Evolutionary conservation across 1,140 invertebrate species (phyloP), one percentile per base, ranked within the genome.

Genomic region (Diuraphis noxia): DNA sequence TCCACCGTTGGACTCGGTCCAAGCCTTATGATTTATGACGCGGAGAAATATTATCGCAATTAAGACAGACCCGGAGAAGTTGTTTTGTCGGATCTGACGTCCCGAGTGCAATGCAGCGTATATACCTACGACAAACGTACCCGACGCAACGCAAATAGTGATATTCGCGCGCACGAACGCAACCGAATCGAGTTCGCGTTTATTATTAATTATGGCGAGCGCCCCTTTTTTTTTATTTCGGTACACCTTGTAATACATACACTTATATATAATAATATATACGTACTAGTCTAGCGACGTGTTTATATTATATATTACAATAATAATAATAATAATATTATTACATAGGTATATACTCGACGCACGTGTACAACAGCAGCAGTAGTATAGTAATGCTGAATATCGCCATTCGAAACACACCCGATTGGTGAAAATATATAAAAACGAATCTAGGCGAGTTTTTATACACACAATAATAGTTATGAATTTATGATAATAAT

Each of bases 31-130:
- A 90, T 90, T 90, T 90, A 90, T 38, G 17, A 81, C 43, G 23
- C 63, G 41, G n/a, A 90, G 88, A 90, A 90, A 90, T 90, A 90
- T 90, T 90, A 90, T 90, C 72, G 88, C 88, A 81, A 90, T 90
- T 81, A 81, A 81, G 88, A 90, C 88, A 72, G 72, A 81, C 40
- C 43, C 43, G 41, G 88, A 81, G 88, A 90, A 90, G 88, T 90
- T 81, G 88, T 81, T 90, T 90, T 90, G 88, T 81, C 88, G 88
- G 41, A 13, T 81, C 46, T 90, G 88, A 90, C 88, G n/a, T 90
- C 40, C n/a, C 72, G 34, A 52, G 49, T 38, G 43, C 34, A 79
- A 34, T 79, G 72, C 34, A 23, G 72, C 34, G 6, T 36, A 36
- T 36, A 36, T 79, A 36, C 43, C 43, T 46, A 49, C 43, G 86